A percentile compares a stretch with the other conserved stretches of the same genome.
These are phyloP conservation scores for Motacilla tschutschensis DNA, from an alignment of 2,113 vertebrate species.

Conservation along the genomic window DNA sequence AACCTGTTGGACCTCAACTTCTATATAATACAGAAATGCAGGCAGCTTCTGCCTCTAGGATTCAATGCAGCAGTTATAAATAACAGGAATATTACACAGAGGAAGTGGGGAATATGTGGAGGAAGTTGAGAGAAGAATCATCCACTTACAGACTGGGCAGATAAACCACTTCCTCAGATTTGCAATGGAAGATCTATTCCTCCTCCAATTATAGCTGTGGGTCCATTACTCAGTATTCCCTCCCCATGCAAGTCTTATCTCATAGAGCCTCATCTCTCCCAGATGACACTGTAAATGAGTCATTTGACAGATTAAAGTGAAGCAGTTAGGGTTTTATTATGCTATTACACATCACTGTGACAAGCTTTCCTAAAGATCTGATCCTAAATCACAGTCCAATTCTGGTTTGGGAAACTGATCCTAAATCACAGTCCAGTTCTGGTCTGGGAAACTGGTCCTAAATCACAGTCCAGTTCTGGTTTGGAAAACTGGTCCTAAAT, in stretches of 20 bases:
- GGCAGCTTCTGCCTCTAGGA: background rate
- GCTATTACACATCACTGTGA: background rate
- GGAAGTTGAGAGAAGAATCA: background rate
- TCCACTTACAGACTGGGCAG: background rate
- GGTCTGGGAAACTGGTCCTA: background rate
- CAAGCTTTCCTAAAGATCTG: background rate
- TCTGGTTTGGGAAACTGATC: background rate
- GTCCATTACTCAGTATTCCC: background rate
- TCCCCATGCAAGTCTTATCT: background rate
- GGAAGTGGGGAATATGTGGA: background rate
- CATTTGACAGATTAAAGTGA: background rate
- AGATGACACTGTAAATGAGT: background rate
- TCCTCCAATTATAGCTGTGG: background rate
- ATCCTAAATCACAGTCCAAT: background rate
- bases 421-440: background rate
- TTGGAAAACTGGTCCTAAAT: background rate
- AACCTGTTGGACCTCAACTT: background rate
- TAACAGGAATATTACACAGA: background rate
- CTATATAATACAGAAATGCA: background rate
- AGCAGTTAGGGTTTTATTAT: background rate
- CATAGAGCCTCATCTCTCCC: background rate
- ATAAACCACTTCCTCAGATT: background rate
- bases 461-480: background rate
- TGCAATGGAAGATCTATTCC: background rate
- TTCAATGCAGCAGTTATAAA: background rate